Evolutionary conservation across 2,797 vertebrate genomes (phyloP), one percentile per base, ranked within the genome.

Genomic region (Buphagus erythrorhynchus): DNA sequence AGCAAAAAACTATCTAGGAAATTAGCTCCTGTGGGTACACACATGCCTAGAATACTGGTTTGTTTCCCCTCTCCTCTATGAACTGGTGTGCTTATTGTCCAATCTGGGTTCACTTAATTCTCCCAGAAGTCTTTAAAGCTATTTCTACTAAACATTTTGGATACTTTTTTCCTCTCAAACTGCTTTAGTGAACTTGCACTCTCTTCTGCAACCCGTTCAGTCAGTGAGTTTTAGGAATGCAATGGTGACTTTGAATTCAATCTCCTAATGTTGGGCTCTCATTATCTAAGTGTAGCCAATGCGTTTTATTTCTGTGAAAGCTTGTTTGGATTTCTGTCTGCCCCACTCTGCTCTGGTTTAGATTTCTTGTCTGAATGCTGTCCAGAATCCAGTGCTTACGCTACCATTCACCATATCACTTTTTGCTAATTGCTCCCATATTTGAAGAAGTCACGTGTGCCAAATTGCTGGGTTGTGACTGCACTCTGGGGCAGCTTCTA

Each of bases 351-450:
- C 81, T 96, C 81, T 96, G 75, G 86, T 91, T 96, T 96, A 93
- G 55, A 88, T 94, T 95, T 96, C 88, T 94, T 31, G 6, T 80
- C 66, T 95, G 91, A 90, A 94, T 69, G 89, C 69, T 94, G 52
- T 95, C 91, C 93, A 95, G 95, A 94, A 91, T 90, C 92, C 31
- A 29, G 74, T 86, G 74, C 92, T 95, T 90, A 94, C 1, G 19
- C 88, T 95, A 76, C 88, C 86, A 95, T 95, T 97, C 96, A 94
- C 92, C 76, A 21, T 88, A 97, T 93, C 69, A 16, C 72, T 94
- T 96, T 96, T 97, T 97, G 80, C 78, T 97, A 97, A 97, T 96
- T 97, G 90, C 93, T 76, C 63, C 94, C 91, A 86, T 96, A 94
- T 95, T 97, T 1, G 9, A 89, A 58, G 67, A 84, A 96, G 74